Conservation (phyloP, 1,140 invertebrate genomes). For the Maconellicoccus hirsutus region DNA sequence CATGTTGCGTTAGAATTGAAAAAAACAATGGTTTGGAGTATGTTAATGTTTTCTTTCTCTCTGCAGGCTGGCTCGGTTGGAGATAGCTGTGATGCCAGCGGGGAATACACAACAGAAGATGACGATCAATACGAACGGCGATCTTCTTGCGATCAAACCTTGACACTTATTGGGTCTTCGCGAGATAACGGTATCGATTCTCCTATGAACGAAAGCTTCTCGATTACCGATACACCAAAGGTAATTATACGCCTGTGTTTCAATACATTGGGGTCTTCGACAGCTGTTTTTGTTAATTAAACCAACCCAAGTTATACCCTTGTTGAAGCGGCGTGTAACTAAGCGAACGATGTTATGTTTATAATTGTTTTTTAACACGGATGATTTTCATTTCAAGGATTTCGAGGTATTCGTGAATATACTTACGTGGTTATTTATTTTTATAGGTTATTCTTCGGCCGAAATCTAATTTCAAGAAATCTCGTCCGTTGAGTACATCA, state of each 20-base stretch:
- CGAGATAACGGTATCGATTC: slow-evolving; percentile 19
- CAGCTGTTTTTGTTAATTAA: not conserved
- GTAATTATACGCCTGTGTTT: not conserved
- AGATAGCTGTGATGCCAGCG: slow-evolving; percentile 72
- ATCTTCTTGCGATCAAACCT: slow-evolving; percentile 26
- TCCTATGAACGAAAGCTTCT: not conserved
- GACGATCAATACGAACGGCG: slow-evolving; percentile 38
- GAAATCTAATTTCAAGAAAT: slow-evolving; percentile 39
- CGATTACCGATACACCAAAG: not conserved
- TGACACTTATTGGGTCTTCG: slow-evolving; percentile 25
- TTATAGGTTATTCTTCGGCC: slow-evolving; percentile 40
- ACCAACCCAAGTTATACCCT: not conserved
- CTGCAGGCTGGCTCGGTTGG: slow-evolving; percentile 33
- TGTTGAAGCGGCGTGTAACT: not conserved
- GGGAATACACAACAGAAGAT: slow-evolving; percentile 70
- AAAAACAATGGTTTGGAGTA: not conserved
- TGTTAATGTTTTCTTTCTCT: not conserved
- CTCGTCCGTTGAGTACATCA: slow-evolving; percentile 33
- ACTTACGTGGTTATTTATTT: too few relatives aligned
- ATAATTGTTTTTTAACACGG: not conserved
- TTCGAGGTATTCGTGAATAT: too few relatives aligned
- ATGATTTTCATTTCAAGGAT: not conserved
- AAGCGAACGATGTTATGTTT: not conserved
- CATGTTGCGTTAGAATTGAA: not conserved
- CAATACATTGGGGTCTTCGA: not conserved